phyloP scores from a whole-genome alignment of 2,797 vertebrate genomes.

The Propithecus deckenii region DNA sequence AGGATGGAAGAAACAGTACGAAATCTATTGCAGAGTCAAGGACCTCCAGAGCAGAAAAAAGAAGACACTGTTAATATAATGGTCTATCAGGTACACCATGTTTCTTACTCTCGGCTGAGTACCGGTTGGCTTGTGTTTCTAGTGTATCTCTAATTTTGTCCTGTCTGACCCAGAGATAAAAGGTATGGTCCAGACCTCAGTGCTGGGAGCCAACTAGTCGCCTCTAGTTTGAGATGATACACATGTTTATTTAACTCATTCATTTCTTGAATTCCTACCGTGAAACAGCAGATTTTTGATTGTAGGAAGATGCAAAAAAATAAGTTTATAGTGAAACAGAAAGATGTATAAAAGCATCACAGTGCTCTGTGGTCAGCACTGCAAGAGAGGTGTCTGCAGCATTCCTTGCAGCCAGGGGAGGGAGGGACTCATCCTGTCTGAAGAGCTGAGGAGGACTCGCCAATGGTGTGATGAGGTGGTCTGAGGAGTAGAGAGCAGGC shows the following conservation, averaged over 20 bases:
- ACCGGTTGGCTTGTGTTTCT: background rate
- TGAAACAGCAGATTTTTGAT: background rate
- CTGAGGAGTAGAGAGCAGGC: background rate
- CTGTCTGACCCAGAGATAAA: background rate
- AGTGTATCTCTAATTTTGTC: background rate
- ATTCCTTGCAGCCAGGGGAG: background rate
- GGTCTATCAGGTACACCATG: slow-evolving; percentile 88
- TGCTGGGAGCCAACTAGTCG: background rate
- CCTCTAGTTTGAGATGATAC: background rate
- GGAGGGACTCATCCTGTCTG: background rate
- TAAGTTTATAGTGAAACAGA: background rate
- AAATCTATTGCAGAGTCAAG: slow-evolving; percentile 91
- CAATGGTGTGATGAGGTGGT: background rate
- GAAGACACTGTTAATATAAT: slow-evolving; percentile 90
- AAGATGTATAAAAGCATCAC: background rate
- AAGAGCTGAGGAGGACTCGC: background rate
- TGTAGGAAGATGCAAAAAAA: background rate
- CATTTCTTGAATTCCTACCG: background rate
- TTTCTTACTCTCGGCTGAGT: background rate
- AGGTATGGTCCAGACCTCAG: background rate
- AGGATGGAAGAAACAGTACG: slow-evolving; percentile 96
- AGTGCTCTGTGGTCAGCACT: background rate
- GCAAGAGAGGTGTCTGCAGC: background rate
- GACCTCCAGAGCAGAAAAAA: slow-evolving; percentile 87
- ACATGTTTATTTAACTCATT: background rate